Evolutionary conservation across 2,888 invertebrate species (phyloP).

Genomic region (Cyclophora punctaria): DNA sequence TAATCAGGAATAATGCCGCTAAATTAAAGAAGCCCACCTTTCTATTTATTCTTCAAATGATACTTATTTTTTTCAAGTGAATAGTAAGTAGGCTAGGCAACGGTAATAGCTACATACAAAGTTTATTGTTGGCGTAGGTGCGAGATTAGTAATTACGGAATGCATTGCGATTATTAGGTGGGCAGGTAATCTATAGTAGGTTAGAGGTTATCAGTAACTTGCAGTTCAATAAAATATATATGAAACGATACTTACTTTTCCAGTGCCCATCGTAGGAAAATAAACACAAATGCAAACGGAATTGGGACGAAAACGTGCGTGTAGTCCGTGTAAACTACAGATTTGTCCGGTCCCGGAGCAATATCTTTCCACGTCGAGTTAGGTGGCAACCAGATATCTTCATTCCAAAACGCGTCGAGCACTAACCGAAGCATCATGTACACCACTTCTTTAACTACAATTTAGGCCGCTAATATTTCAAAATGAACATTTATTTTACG

Average conservation of each 20-base stretch:
- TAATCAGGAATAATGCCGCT: conserved; percentile 13
- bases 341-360: conserved; percentile 82
- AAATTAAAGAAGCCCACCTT: conserved; percentile 1
- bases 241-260: conserved; percentile 83
- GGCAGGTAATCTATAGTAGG: conserved; percentile 1
- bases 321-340: conserved; percentile 84
- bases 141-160: conserved; percentile 1
- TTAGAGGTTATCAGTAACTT: conserved; percentile 19
- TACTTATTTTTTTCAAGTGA: too few relatives aligned
- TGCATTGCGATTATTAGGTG: conserved; percentile 3
- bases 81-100: too few relatives aligned
- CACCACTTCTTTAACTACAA: too few relatives aligned
- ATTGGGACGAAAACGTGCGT: conserved; percentile 88
- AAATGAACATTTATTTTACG: too few relatives aligned
- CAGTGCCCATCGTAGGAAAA: conserved; percentile 83
- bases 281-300: conserved; percentile 86
- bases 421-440: conserved; percentile 55
- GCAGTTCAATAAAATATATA: conserved; percentile 4
- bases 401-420: conserved; percentile 83
- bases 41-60: too few relatives aligned
- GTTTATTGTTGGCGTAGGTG: too few relatives aligned
- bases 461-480: too few relatives aligned
- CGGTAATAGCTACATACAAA: too few relatives aligned
- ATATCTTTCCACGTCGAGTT: conserved; percentile 93
- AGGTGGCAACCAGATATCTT: conserved; percentile 93